phyloP scores from a whole-genome alignment of 2,888 invertebrate genomes.

The Lobophora halterata region DNA sequence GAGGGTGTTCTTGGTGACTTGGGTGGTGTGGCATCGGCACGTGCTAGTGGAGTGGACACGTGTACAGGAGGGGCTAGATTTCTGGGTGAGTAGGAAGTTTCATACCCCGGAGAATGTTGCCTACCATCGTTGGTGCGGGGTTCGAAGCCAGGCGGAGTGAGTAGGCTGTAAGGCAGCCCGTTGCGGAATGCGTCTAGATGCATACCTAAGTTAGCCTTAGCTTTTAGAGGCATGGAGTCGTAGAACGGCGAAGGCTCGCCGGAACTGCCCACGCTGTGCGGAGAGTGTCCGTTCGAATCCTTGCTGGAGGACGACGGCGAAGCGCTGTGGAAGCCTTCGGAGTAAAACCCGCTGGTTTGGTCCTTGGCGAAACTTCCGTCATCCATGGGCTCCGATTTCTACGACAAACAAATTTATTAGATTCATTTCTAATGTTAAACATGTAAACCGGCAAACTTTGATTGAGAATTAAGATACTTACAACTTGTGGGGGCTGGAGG shows the following conservation, averaged over 20 bases:
- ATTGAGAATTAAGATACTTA: conserved; percentile 40
- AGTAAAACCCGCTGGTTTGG: conserved; percentile 82
- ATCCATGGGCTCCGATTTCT: conserved; percentile 81
- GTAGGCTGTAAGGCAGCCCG: conserved; percentile 78
- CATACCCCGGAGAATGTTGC: conserved; percentile 58
- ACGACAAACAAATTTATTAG: conserved; percentile 43
- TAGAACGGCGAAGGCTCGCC: conserved; percentile 67
- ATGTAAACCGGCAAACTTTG: neutral
- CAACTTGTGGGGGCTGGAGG: conserved; percentile 61
- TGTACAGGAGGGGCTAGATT: conserved; percentile 55
- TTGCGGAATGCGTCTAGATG: conserved; percentile 66
- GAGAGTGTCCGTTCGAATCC: conserved; percentile 74
- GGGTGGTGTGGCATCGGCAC: conserved; percentile 67
- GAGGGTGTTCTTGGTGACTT: conserved; percentile 66
- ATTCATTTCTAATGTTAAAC: too few species aligned
- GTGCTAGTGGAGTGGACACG: conserved; percentile 61
- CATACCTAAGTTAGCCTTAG: conserved; percentile 69
- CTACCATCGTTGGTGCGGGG: conserved; percentile 54
- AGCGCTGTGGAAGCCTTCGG: conserved; percentile 81
- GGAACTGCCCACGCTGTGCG: conserved; percentile 67
- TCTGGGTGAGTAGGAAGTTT: conserved; percentile 59
- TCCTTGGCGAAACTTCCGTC: conserved; percentile 74
- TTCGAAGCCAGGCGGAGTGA: conserved; percentile 83
- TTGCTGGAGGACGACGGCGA: conserved; percentile 81
- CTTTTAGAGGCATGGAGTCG: conserved; percentile 63